A percentile compares a stretch with the other conserved stretches of the same genome.
Evolutionary conservation across 2,888 invertebrate species (phyloP).

Genomic region (Anthophora plumipes): DNA sequence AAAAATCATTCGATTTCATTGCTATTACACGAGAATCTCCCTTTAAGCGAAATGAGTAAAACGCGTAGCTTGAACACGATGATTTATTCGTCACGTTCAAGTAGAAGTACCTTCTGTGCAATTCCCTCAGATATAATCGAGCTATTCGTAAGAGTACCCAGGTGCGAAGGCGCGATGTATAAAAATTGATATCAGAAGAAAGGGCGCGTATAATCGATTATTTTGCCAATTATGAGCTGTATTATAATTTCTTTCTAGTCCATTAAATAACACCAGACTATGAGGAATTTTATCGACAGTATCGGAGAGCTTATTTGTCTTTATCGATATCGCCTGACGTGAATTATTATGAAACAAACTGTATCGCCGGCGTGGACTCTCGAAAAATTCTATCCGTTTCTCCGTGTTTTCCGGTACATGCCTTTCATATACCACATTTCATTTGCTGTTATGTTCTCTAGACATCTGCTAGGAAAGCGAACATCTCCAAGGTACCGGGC

Average conservation of each 20-base stretch:
- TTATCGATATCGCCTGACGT: slow-evolving; percentile 48
- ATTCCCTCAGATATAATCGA: slow-evolving; percentile 2
- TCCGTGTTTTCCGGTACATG: slow-evolving; percentile 14
- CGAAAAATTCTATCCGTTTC: slow-evolving; percentile 35
- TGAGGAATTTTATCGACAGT: slow-evolving; percentile 38
- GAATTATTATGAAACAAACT: slow-evolving; percentile 44
- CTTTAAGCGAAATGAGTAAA: too few relatives aligned
- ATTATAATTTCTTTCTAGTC: slow-evolving; percentile 20
- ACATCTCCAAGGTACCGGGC: slow-evolving; percentile 23
- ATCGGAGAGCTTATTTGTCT: slow-evolving; percentile 53
- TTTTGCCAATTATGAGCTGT: slow-evolving; percentile 33
- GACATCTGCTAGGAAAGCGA: slow-evolving; percentile 18
- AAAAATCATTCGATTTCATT: too few relatives aligned
- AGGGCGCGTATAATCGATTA: slow-evolving; percentile 24
- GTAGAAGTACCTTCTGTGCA: background rate
- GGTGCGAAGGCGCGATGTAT: background rate
- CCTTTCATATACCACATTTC: slow-evolving; percentile 21
- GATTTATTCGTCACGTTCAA: slow-evolving; percentile 1
- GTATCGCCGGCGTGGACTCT: slow-evolving; percentile 2
- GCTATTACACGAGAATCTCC: too few relatives aligned
- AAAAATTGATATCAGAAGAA: background rate
- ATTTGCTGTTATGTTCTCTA: slow-evolving; percentile 31
- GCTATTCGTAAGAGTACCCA: slow-evolving; percentile 7
- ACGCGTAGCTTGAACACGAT: background rate
- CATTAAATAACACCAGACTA: slow-evolving; percentile 25